Evolutionary conservation across 1,140 invertebrate species (phyloP), one percentile per base, ranked within the genome.

Genomic region (Panulirus ornatus): DNA sequence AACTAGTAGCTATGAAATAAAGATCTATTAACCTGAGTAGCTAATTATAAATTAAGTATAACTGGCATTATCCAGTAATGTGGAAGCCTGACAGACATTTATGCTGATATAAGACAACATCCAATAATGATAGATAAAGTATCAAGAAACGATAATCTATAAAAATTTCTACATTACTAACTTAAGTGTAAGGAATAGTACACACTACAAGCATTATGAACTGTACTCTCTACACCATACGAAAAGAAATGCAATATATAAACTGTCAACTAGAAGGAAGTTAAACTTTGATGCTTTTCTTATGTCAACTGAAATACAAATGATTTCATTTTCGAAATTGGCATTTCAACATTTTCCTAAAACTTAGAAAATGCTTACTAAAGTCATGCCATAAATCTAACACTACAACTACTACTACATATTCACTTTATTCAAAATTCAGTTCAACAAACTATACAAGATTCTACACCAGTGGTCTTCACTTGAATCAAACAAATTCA

Each of bases 81-180:
- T 83, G 81, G 81, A 83, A 83, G 81, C 81, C 81, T 63, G 54
- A 38, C n/a, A n/a, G 16, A 82, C 79, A 82, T 82, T 38, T 82
- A 82, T 36, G 51, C 27, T 58, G 34, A 83, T n/a, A n/a, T n/a
- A 38, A 9, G 36, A 47, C 42, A 76, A 78, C 75, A 78, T 47
- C 44, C 75, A 78, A 30, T 44, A 47, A 44, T 27, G 27, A 66
- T n/a, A 66, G 22, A 27, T 66, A 5, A 66, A 30, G 58, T 66
- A 27, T 27, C 8, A 66, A 66, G n/a, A 6, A 22, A 66, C 27
- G 11, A 8, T 66, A 30, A 30, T 6, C 6, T 5, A 66, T 44
- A 30, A 22, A 30, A 66, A 66, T 78, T 27, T 47, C 44, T 38
- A 44, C 19, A 78, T 47, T n/a, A 38, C 75, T 78, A 78, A 78